Percentiles rank a stretch among this genome's conserved stretches.
Evolutionary conservation across 2,888 invertebrate species (phyloP).

Genomic region (Timema cristinae): DNA sequence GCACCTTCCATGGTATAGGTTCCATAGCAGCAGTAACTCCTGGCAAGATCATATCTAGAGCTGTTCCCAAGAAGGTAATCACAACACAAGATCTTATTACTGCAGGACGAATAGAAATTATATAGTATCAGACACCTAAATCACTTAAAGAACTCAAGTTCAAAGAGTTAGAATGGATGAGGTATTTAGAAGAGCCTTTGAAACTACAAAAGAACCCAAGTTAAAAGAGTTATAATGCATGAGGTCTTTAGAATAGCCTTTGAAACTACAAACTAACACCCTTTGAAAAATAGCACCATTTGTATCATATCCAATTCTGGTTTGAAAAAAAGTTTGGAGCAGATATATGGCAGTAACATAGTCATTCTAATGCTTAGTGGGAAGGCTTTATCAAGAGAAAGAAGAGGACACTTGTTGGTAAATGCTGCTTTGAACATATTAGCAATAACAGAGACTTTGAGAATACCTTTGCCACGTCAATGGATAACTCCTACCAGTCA

Average conservation of each 20-base stretch:
- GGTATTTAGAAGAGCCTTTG: too few species aligned
- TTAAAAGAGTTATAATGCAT: not conserved
- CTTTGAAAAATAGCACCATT: not conserved
- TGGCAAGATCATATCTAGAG: too few species aligned
- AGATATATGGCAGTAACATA: not conserved
- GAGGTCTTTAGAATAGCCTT: not conserved
- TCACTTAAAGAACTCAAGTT: too few species aligned
- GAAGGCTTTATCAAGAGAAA: not conserved
- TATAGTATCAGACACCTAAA: too few species aligned
- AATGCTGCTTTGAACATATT: not conserved
- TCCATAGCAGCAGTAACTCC: slow-evolving; percentile 1
- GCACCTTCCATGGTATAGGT: slow-evolving; percentile 7
- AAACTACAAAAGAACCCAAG: not conserved
- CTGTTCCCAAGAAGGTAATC: too few species aligned
- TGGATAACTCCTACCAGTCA: not conserved
- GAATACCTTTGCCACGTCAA: not conserved
- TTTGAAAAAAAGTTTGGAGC: not conserved
- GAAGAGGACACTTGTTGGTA: not conserved
- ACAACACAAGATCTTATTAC: too few species aligned
- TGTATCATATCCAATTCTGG: not conserved
- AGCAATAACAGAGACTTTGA: not conserved
- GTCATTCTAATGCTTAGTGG: not conserved
- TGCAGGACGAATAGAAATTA: too few species aligned
- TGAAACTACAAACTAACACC: not conserved
- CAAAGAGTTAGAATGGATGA: too few species aligned